phyloP scores from a whole-genome alignment of 2,797 vertebrate species.

The Melanotaenia trifasciata region DNA sequence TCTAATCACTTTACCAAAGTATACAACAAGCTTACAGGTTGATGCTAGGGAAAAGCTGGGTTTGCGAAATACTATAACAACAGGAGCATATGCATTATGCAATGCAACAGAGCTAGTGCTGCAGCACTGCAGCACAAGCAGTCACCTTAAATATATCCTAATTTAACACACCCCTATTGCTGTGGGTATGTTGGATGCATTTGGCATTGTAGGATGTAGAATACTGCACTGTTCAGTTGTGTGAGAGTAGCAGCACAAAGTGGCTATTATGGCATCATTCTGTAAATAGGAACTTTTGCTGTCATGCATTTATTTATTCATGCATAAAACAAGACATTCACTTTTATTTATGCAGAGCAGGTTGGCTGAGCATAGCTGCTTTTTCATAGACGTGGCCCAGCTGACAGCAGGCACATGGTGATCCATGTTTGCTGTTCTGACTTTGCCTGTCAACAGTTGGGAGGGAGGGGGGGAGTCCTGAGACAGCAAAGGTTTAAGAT shows the following conservation, averaged over 20 bases:
- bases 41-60: constrained; percentile 1
- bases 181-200: background rate
- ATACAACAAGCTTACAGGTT: background rate
- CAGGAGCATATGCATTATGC: background rate
- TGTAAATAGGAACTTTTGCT: background rate
- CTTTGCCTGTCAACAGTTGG: background rate
- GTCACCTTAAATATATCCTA: constrained; percentile 1
- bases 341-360: background rate
- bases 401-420: constrained; percentile 31
- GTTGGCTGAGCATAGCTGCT: background rate
- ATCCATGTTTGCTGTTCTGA: constrained; percentile 18
- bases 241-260: background rate
- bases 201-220: background rate
- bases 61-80: constrained; percentile 4
- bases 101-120: constrained; percentile 7
- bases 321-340: background rate
- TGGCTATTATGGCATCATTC: background rate
- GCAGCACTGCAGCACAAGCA: background rate
- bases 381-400: constrained; percentile 9
- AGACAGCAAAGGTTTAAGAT: constrained; percentile 1
- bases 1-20: background rate
- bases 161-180: background rate
- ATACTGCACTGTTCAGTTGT: background rate
- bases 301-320: constrained; percentile 3
- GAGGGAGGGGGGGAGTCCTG: background rate